Evolutionary conservation across 1,140 invertebrate genomes (phyloP), one percentile per base, ranked within the genome.

Genomic region (Drosophila eugracilis): DNA sequence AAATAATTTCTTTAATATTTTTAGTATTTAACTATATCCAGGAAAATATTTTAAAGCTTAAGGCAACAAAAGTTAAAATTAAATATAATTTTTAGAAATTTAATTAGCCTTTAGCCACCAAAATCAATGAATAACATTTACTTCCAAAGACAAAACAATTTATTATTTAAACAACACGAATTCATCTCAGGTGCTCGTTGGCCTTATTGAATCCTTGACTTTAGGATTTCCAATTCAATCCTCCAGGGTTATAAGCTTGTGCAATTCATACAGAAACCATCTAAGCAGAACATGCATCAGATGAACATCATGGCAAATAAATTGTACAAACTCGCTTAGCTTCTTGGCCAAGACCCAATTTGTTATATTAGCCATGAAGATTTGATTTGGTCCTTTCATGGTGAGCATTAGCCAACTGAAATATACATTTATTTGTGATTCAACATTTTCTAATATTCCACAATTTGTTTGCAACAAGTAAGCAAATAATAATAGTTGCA

Each of bases 201-300:
- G 7, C 15, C 15, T 10, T 10, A 17, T 39, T 17, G 10, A 14
- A 7, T 5, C 17, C 5, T 2, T 5, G 41, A 22, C 22, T 21
- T 22, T 3, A 0, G 12, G 9, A 19, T 2, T 9, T 12, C 10
- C 4, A 41, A 12, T 22, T 14, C 21, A 22, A 44, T 42, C 12
- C 5, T 7, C 12, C 39, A 42, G 41, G 19, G 19, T 6, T 22
- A 14, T 14, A 7, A 14, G 21, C 41, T 24, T 44, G 6, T 44
- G 21, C 2, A 19, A 39, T 39, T 39, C 36, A 9, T 14, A 10
- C 15, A 39, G 15, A 19, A 17, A 17, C 36, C 36, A 39, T 39
- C 36, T 39, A 39, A 17, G n/a, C 36, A 39, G 19, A 39, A 39
- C 36, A 17, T 19, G 15, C 36, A 19, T 39, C 36, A 39, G 15